phyloP scores from a whole-genome alignment of 2,113 vertebrate genomes.

The Upupa epops region DNA sequence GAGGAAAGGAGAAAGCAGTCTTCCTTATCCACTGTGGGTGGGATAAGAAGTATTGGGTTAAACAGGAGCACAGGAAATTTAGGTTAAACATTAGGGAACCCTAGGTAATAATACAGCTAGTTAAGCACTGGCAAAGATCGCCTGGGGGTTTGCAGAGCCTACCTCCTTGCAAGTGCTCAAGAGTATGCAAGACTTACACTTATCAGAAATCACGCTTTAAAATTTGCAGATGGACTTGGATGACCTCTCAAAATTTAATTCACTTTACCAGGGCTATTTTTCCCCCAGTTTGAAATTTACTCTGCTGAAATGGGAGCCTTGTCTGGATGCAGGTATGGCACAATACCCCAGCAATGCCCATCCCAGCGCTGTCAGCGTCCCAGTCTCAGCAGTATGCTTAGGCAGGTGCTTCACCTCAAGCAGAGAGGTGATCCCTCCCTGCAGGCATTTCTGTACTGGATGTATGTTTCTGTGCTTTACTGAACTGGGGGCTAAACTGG shows the following conservation, averaged over 20 bases:
- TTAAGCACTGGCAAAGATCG: conserved; percentile 2
- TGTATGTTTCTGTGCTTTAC: neutral
- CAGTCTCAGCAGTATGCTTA: neutral
- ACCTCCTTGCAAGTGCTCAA: neutral
- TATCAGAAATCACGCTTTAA: neutral
- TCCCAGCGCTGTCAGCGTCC: neutral
- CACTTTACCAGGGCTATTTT: neutral
- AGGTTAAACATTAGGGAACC: conserved; percentile 58
- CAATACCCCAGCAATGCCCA: neutral
- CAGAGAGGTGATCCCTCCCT: neutral
- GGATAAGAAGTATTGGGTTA: neutral
- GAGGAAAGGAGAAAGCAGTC: neutral
- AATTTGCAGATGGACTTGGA: neutral
- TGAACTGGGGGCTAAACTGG: neutral
- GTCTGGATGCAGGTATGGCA: neutral
- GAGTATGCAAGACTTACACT: neutral
- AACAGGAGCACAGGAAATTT: conserved; percentile 38
- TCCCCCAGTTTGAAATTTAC: neutral
- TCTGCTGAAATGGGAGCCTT: neutral
- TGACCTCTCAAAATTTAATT: neutral
- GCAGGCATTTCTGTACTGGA: neutral
- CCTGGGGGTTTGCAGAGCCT: neutral
- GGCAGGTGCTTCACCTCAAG: neutral
- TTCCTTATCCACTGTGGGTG: neutral
- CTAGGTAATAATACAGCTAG: conserved; percentile 22